Evolutionary conservation across 2,797 vertebrate species (phyloP), one percentile per base, ranked within the genome.

Genomic region (Falco naumanni): DNA sequence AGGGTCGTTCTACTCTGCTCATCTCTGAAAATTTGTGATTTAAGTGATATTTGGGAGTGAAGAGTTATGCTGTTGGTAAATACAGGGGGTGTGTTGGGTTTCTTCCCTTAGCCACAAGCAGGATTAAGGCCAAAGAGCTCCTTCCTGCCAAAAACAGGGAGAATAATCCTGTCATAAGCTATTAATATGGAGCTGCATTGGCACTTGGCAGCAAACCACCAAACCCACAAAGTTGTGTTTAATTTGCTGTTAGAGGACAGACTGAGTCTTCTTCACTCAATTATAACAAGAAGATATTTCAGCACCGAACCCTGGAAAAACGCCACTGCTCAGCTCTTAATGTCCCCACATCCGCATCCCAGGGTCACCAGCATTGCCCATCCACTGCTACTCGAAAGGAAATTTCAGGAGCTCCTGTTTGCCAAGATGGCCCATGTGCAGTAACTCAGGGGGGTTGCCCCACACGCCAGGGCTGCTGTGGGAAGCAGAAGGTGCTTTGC

Each of bases 141-240:
- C 84, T 83, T 96, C 94, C 94, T 98, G 97, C 97, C 97, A 98
- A 97, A 97, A 96, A 33, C 90, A 91, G 84, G 95, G 60, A 50
- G 94, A 98, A 95, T 97, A 95, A 97, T 96, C 95, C 95, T 97
- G 97, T 98, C 98, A 97, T 47, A 89, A 97, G 78, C 97, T 96
- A 96, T 98, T 97, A 97, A 97, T 95, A 91, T 77, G 82, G 96
- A 97, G 93, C 96, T 92, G 91, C 84, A 89, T 77, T 97, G 96
- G 92, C 84, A 60, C 41, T 96, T 98, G 97, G 97, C 97, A 97
- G 97, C 95, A 90, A 96, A 97, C 96, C 93, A 97, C 97, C 69
- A 93, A 97, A 87, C 63, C 97, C 97, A 96, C 96, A 96, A 98
- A 92, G 94, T 96, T 98, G 96, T 94, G 90, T 97, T 98, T 98